A percentile compares a stretch with the other conserved stretches of the same genome.
Evolutionary conservation across 2,113 vertebrate genomes (phyloP).

Genomic region (Ophthalmolycus amberensis): DNA sequence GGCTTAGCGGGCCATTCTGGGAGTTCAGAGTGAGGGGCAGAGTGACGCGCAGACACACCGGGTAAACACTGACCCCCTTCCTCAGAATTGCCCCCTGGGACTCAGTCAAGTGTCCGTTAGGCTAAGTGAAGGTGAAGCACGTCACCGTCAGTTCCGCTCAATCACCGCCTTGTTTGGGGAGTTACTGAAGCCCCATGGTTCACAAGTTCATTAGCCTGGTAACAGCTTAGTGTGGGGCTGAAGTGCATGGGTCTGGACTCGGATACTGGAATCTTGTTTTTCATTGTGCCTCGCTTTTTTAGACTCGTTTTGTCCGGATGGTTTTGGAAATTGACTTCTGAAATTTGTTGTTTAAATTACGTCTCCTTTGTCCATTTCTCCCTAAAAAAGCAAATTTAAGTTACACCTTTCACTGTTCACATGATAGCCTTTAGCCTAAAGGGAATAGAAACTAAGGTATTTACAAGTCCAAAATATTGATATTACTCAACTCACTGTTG

Average conservation of each 20-base stretch:
- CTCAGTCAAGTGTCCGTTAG: constrained; percentile 76
- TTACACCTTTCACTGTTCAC: no score
- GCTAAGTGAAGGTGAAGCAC: constrained; percentile 80
- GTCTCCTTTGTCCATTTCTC: not conserved
- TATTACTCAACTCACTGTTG: no score
- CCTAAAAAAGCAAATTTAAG: not conserved
- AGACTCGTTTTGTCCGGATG: not conserved
- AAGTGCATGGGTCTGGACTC: not conserved
- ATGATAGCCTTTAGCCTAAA: no score
- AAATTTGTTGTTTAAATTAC: not conserved
- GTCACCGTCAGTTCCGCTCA: constrained; percentile 74
- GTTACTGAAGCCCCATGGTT: constrained; percentile 40
- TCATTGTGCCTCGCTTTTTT: not conserved
- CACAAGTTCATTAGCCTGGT: constrained; percentile 67
- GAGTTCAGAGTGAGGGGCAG: constrained; percentile 46
- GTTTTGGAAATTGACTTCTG: not conserved
- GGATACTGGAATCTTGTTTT: not conserved
- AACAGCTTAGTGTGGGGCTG: not conserved
- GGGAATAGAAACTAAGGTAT: no score
- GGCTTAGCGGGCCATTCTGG: constrained; percentile 51
- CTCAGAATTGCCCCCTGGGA: constrained; percentile 65
- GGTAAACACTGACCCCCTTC: constrained; percentile 76
- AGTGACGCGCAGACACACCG: constrained; percentile 69
- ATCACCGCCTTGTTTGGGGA: constrained; percentile 63
- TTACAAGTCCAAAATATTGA: no score